Evolutionary conservation across 2,797 vertebrate species (phyloP), one percentile per base, ranked within the genome.

Genomic region (Scomberomorus guttatus): DNA sequence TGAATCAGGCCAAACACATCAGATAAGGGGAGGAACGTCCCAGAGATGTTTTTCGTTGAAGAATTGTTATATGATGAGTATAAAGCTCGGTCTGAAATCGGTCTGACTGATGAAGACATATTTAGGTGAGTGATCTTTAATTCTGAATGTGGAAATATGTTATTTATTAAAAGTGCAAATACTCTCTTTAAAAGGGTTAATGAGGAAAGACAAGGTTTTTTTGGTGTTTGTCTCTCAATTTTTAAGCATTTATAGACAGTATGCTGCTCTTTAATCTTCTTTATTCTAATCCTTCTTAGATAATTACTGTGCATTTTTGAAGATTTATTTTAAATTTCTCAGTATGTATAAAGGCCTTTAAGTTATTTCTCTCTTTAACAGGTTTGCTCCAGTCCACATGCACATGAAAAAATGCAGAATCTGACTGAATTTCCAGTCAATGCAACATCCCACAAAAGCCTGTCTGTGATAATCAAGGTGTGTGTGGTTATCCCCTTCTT

Each of bases 401-500:
- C 29, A 88, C 13, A 27, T 25, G 17, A 20, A 22, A 18, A 70
- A 59, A 96, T 95, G 95, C 89, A 89, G 61, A 95, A 95, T 83
- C 68, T 90, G 75, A 93, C 89, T 22, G 90, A 88, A 5, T 34
- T 80, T 54, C 48, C 71, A 24, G 25, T 50, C 20, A 95, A 94
- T 72, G 52, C 17, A 6, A 93, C 93, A 1, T 84, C 86, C 22
- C 44, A 64, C 22, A 86, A 9, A n/a, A 89, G 29, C 15, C 74
- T 89, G 46, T 79, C 91, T 29, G 75, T 90, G 14, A 92, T 93
- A 24, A 77, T 95, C 61, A 95, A 95, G 66, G 90, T 95, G 81
- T 94, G 90, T 27, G 85, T 93, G 42, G 92, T 95, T 20, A 81
- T 92, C 63, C 93, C 95, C 0, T 69, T 94, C 62, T 94, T 95